Base-by-base conservation (phyloP, 2,113 vertebrate genomes). In the Hemicordylus capensis region DNA sequence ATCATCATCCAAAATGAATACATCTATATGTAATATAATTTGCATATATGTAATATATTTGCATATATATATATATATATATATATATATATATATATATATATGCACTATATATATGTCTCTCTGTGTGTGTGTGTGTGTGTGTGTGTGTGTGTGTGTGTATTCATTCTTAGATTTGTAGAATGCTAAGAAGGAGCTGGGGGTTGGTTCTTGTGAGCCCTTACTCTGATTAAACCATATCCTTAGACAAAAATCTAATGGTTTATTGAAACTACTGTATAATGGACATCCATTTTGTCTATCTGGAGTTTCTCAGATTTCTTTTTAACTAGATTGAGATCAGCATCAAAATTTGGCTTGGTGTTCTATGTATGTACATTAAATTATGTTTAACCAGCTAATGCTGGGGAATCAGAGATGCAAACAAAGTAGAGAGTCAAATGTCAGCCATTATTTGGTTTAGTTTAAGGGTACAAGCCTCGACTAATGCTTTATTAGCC, bases 351-450 rank as follows among this genome's bases (percentile, higher is more conserved):
- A 64, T 51, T 0, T 72, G 58, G 9, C 4, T 31, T 69, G 19
- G 28, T 58, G 54, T 46, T 56, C 19, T 34, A 2, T 56, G 24
- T 19, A 20, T 6, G n/a, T 3, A 28, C 6, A 2, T 64, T 31
- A 44, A 1, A 10, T n/a, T 44, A 34, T 34, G 24, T 51, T 24
- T 4, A 1, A n/a, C 4, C 2, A 0, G 42, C 51, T 77, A 63
- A 56, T 51, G 5, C 0, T 67, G 2, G 2, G 78, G 48, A 26
- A 72, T 76, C 76, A 37, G 31, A 56, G 20, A 3, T n/a, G 42
- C n/a, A 84, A 69, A 66, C 42, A 74, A 54, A 20, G 20, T 56
- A 14, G 3, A 79, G 54, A 3, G n/a, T 46, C 34, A 12, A 28
- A 76, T 39, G 3, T 3, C 1, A 67, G 28, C 54, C 7, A 12